A percentile compares a stretch with the other conserved stretches of the same genome.
Conservation (phyloP, 2,113 vertebrate species). For the Gasterosteus nipponicus region DNA sequence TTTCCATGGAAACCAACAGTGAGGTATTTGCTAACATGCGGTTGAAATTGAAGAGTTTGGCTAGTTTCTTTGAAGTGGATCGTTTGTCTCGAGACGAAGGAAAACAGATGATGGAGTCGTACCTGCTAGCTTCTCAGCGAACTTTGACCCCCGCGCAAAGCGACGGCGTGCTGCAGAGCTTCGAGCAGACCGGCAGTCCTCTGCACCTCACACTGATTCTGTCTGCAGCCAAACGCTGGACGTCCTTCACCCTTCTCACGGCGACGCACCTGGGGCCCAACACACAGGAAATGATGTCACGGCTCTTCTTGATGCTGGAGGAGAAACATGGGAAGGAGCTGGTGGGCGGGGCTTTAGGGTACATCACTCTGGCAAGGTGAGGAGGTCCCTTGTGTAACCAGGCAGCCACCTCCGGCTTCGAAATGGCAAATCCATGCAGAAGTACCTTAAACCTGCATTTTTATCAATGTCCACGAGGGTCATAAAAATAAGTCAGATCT, state of each 20-base stretch:
- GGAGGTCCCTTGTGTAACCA: not conserved
- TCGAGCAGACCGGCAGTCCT: constrained; percentile 71
- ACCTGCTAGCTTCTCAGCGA: constrained; percentile 56
- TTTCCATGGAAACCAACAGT: constrained; percentile 75
- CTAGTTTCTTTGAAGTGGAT: constrained; percentile 64
- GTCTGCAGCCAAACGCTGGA: constrained; percentile 79
- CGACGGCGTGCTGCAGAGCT: constrained; percentile 65
- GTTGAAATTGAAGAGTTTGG: constrained; percentile 29
- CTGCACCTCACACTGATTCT: constrained; percentile 82
- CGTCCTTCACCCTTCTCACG: constrained; percentile 69
- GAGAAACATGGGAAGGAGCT: constrained; percentile 80
- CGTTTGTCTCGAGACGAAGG: constrained; percentile 73
- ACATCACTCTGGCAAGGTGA: constrained; percentile 78
- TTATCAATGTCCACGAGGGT: not conserved
- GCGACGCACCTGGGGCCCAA: constrained; percentile 64
- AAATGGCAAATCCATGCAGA: not conserved
- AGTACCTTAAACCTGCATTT: not conserved
- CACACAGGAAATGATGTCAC: constrained; percentile 70
- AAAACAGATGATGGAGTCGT: constrained; percentile 68
- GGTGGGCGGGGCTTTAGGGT: constrained; percentile 80
- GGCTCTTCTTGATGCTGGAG: constrained; percentile 81
- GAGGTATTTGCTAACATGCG: constrained; percentile 59
- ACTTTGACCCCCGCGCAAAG: constrained; percentile 70
- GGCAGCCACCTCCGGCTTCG: not conserved
- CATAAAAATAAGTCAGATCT: too few relatives aligned